Conservation (phyloP, 1,140 invertebrate genomes). For the Drosophila sp. region DNA sequence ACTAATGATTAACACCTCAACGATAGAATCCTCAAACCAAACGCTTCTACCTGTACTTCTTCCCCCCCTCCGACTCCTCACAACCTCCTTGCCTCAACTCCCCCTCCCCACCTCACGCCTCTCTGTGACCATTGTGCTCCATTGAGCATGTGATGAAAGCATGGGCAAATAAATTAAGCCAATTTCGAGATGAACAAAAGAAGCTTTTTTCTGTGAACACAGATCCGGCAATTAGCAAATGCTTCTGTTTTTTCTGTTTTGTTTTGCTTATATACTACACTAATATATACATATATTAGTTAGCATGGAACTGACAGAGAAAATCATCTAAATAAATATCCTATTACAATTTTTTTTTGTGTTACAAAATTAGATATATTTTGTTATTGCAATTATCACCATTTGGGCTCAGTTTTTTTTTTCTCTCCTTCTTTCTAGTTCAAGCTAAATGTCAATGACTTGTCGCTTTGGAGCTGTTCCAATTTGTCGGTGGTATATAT, state of each 20-base stretch:
- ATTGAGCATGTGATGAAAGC: slow-evolving; percentile 58
- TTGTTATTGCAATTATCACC: slow-evolving; percentile 51
- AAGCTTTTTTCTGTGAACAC: slow-evolving; percentile 45
- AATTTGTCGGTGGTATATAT: slow-evolving; percentile 2
- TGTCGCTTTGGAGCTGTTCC: slow-evolving; percentile 19
- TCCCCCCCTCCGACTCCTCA: not conserved
- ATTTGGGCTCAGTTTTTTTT: slow-evolving; percentile 34
- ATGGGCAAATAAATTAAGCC: slow-evolving; percentile 58
- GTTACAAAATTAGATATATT: slow-evolving; percentile 18
- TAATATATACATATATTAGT: slow-evolving; percentile 2
- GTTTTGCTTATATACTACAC: not conserved
- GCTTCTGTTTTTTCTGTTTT: slow-evolving; percentile 32
- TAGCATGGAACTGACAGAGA: not conserved
- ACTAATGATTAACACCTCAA: slow-evolving; percentile 57
- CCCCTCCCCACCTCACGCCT: not conserved
- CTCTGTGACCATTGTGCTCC: slow-evolving; percentile 6
- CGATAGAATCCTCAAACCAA: slow-evolving; percentile 25
- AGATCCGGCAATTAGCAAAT: slow-evolving; percentile 41
- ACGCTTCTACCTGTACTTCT: not conserved
- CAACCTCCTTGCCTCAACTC: not conserved
- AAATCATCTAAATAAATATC: slow-evolving; percentile 13
- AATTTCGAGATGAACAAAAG: slow-evolving; percentile 62
- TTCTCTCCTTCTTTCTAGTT: slow-evolving; percentile 57
- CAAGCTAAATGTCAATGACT: slow-evolving; percentile 76
- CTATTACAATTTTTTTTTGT: slow-evolving; percentile 19